Conservation (phyloP, 2,797 vertebrate genomes). For the Oryzias dopingdopingensis region DNA sequence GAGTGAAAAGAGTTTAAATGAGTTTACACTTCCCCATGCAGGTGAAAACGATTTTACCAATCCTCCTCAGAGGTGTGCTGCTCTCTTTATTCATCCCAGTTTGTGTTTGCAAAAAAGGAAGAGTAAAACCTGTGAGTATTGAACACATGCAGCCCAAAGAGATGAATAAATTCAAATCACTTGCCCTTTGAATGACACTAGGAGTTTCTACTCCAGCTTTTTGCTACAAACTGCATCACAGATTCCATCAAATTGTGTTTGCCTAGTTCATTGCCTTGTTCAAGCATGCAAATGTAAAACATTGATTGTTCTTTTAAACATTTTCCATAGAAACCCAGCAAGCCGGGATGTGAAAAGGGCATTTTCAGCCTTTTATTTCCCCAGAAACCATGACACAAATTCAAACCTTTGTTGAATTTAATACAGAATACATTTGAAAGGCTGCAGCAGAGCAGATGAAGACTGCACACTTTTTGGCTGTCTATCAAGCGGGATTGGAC, state of each 20-base stretch:
- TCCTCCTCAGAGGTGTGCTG: too few species aligned
- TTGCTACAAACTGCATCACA: too few species aligned
- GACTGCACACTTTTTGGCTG: slow-evolving; percentile 24
- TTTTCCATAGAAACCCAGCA: background rate
- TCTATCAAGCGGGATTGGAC: slow-evolving; percentile 21
- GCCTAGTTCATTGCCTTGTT: background rate
- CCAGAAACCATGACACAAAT: slow-evolving; percentile 6
- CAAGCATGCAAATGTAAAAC: background rate
- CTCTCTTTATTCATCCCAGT: too few species aligned
- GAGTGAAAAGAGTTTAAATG: too few species aligned
- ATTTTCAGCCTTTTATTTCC: background rate
- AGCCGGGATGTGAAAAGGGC: slow-evolving; percentile 7
- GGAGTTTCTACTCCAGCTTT: too few species aligned
- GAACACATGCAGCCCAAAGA: too few species aligned
- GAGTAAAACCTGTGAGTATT: too few species aligned
- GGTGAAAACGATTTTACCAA: too few species aligned
- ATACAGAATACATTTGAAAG: slow-evolving; percentile 33
- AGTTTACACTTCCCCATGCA: too few species aligned
- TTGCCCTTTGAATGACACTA: too few species aligned
- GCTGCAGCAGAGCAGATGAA: background rate
- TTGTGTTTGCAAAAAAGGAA: too few species aligned
- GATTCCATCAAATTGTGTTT: background rate
- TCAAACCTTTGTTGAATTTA: slow-evolving; percentile 23
- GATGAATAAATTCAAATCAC: too few species aligned
- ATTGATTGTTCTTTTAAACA: background rate